These are phyloP conservation scores for Nebria ingens DNA, from an alignment of 1,140 invertebrate species.

Conservation along the genomic window DNA sequence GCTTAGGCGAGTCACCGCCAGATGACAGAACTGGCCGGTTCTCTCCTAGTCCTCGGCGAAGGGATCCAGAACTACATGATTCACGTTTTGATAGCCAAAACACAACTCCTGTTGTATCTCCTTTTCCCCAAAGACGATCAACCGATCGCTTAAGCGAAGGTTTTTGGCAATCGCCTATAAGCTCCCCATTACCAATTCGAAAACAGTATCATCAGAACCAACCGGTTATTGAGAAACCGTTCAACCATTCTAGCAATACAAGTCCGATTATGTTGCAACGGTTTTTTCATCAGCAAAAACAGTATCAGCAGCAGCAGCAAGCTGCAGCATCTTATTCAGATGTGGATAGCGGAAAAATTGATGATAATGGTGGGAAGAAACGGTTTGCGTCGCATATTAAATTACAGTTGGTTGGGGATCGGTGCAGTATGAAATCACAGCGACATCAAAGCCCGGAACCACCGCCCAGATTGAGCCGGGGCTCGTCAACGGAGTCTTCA, in stretches of 20 bases:
- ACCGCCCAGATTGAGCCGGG: slow-evolving; percentile 52
- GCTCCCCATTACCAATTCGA: slow-evolving; percentile 24
- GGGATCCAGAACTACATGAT: slow-evolving; percentile 10
- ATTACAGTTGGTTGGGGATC: slow-evolving; percentile 44
- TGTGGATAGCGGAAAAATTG: slow-evolving; percentile 9
- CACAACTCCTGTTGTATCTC: slow-evolving; percentile 9
- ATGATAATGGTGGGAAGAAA: slow-evolving; percentile 34
- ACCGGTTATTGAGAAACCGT: slow-evolving; percentile 20
- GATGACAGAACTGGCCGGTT: slow-evolving; percentile 16
- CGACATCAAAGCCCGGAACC: slow-evolving; percentile 52
- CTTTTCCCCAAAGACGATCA: slow-evolving; percentile 14
- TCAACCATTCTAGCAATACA: slow-evolving; percentile 40
- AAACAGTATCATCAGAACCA: slow-evolving; percentile 19
- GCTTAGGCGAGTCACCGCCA: slow-evolving; percentile 12
- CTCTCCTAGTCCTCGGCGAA: slow-evolving; percentile 15
- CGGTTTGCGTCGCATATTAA: slow-evolving; percentile 70
- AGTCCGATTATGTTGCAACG: slow-evolving; percentile 51
- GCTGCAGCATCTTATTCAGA: slow-evolving; percentile 18
- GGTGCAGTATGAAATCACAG: slow-evolving; percentile 26
- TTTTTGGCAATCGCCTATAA: slow-evolving; percentile 25
- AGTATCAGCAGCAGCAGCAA: slow-evolving; percentile 32
- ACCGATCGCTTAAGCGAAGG: not conserved
- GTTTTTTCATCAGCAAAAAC: slow-evolving; percentile 52
- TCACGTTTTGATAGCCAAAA: not conserved
- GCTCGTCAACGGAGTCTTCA: slow-evolving; percentile 24